Base-by-base conservation (phyloP, 1,140 invertebrate species). In the Wiebesia pumilae region DNA sequence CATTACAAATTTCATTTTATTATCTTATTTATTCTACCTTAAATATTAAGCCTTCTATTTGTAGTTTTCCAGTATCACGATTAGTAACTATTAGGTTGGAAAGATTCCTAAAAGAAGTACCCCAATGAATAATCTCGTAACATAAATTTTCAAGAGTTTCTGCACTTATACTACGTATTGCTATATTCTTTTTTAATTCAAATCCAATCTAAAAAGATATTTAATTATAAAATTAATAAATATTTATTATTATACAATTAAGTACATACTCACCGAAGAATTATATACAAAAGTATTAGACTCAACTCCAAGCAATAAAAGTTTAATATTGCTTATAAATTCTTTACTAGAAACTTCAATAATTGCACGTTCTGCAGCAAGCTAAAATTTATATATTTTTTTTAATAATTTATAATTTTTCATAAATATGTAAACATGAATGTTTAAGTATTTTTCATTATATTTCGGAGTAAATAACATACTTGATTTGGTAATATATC, bases 241-340 rank as follows among this genome's bases (percentile, higher is more conserved):
- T 40, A 33, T 51, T 51, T 80, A 19, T n/a, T 38, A 87, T 71
- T 83, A 67, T 33, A 81, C 1, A 35, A 75, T 27, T n/a, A 80
- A 84, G 83, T 80, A 87, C 30, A 0, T 65, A 80, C 69, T 51
- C 89, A 92, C 92, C 87, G 87, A 54, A 6, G 88, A 67, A 21
- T 89, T 84, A 79, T 92, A 92, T 43, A 83, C 35, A 88, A 95
- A 95, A 33, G 91, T 93, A 33, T 92, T 90, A 0, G 94, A 95
- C 84, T 95, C 94, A 83, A 95, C 90, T 16, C 95, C 95, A 43
- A 94, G 90, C 83, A 93, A 83, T 47, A 94, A 87, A 24, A 92
- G 89, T 87, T 94, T 94, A 0, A 93, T 75, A 88, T 94, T 91
- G n/a, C 89, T 87, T 69, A 94, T 84, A 84, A 94, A 94, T 67